These are phyloP conservation scores for Odontesthes bonariensis DNA, from an alignment of 2,113 vertebrate species.

Conservation along the genomic window DNA sequence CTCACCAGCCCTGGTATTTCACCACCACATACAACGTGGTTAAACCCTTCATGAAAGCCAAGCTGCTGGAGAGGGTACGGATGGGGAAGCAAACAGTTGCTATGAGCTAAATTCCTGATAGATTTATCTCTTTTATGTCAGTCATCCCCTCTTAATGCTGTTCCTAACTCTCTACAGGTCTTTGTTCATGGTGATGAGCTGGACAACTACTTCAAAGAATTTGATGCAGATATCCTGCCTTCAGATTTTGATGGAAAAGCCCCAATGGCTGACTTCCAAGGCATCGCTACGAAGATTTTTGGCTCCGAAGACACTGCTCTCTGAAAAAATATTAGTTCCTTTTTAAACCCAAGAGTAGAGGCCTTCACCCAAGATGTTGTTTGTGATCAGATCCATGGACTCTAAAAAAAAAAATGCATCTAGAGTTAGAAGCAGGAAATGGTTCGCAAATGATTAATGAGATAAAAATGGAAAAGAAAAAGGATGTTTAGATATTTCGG, in stretches of 20 bases:
- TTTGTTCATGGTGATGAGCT: slow-evolving; percentile 94
- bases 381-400: slow-evolving; percentile 25
- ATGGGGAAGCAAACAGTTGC: neutral
- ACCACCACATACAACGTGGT: slow-evolving; percentile 97
- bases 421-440: slow-evolving; percentile 37
- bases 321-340: slow-evolving; percentile 65
- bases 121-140: neutral
- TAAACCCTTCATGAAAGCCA: slow-evolving; percentile 97
- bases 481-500: slow-evolving; percentile 43
- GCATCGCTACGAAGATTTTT: slow-evolving; percentile 88
- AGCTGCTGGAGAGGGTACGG: slow-evolving; percentile 94
- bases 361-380: slow-evolving; percentile 29
- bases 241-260: slow-evolving; percentile 91
- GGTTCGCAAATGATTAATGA: slow-evolving; percentile 23
- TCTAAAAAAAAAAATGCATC: slow-evolving; percentile 24
- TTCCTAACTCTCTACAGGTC: slow-evolving; percentile 79
- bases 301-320: slow-evolving; percentile 92
- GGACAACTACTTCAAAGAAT: slow-evolving; percentile 89
- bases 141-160: neutral
- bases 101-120: neutral
- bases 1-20: slow-evolving; percentile 99
- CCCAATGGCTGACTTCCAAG: slow-evolving; percentile 86
- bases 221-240: slow-evolving; percentile 89
- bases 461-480: slow-evolving; percentile 21
- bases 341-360: slow-evolving; percentile 24